phyloP scores from a whole-genome alignment of 2,888 invertebrate species.

The Carabus problematicus region DNA sequence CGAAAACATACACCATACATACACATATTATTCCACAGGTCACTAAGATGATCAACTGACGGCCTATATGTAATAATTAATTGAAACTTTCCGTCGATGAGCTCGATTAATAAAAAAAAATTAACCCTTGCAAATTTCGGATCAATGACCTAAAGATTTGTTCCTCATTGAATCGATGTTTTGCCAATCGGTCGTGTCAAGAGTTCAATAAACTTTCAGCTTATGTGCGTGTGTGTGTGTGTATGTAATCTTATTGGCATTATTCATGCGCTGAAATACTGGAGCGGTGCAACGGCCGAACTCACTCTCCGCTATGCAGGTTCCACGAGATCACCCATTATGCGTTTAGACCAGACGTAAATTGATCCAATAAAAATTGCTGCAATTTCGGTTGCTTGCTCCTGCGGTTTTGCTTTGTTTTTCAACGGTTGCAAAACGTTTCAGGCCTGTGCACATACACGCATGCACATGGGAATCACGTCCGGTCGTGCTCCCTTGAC shows the following conservation, averaged over 20 bases:
- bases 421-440: no score
- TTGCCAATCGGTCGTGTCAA: constrained; percentile 16
- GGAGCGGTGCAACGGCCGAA: no score
- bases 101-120: constrained; percentile 21
- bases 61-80: not conserved
- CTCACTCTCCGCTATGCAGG: no score
- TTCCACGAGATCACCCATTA: not conserved
- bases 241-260: not conserved
- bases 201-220: constrained; percentile 15
- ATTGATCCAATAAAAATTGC: constrained; percentile 27
- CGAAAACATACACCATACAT: no score
- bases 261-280: no score
- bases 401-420: no score
- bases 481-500: no score
- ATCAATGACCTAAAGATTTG: constrained; percentile 25
- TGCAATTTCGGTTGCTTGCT: constrained; percentile 15
- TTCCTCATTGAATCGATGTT: constrained; percentile 25
- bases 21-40: no score
- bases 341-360: constrained; percentile 19
- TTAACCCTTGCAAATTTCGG: constrained; percentile 26
- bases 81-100: constrained; percentile 21
- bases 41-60: no score
- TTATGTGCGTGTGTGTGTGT: constrained; percentile 8
- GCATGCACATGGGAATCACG: no score
- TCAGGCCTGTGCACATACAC: not conserved